Base-by-base conservation (phyloP, 2,797 vertebrate genomes). In the Fundulus diaphanus region DNA sequence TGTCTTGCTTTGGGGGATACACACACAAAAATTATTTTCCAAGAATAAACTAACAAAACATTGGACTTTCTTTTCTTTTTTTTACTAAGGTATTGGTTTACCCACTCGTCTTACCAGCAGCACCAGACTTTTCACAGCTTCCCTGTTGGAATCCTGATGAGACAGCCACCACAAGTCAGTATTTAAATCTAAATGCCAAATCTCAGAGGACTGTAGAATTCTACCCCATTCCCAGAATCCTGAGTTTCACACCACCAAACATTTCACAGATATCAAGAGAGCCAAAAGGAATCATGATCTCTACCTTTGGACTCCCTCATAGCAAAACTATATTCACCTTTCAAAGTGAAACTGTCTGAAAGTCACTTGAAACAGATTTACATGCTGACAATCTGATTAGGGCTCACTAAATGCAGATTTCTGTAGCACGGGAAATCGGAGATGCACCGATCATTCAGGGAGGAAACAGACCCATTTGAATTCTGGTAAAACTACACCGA, bases 91-190 rank as follows among this genome's bases (percentile, higher is more conserved):
- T 52, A 74, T 35, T 73, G 68, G 44, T 65, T 78, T 11, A 61
- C 59, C 82, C 70, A 75, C 59, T 79, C 13, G 79, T 93, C 94
- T 96, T 96, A 95, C 94, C 94, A 89, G 94, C 93, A 84, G 89
- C 92, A 88, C 90, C 87, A 31, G 93, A 87, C 92, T 92, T 95
- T 82, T 92, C 87, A 18, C 80, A 88, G 85, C 81, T 92, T 72
- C 92, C 92, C 81, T 90, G 94, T 68, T 79, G 92, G 70, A 78
- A 75, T 93, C 93, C 94, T 95, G 92, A 89, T 92, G 87, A 93
- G 70, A 95, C 88, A 94, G 89, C 89, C 85, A 80, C 88, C 87
- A 90, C 83, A 92, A 73, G 87, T 92, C 79, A 91, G 86, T 86
- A 69, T 88, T 89, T 81, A 82, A 68, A 77, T 71, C 82, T 68